These are phyloP conservation scores for Pachyramphus minor DNA, from an alignment of 2,113 vertebrate species.

Conservation along the genomic window DNA sequence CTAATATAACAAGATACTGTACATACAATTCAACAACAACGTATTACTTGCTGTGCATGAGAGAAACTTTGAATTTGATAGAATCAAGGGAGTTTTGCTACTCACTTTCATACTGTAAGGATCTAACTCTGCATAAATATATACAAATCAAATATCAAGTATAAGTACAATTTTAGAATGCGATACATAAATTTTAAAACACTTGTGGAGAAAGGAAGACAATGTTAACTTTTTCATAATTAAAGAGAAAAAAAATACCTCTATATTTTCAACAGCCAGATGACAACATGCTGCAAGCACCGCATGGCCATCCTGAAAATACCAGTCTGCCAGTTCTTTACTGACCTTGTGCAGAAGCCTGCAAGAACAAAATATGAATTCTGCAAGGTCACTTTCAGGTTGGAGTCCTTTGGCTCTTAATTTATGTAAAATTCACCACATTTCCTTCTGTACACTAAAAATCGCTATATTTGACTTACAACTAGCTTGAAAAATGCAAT, in stretches of 20 bases:
- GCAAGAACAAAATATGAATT: background rate
- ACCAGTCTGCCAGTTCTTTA: constrained; percentile 89
- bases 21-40: background rate
- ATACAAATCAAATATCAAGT: background rate
- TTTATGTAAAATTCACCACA: background rate
- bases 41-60: background rate
- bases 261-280: constrained; percentile 86
- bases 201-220: background rate
- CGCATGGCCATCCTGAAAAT: constrained; percentile 89
- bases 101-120: background rate
- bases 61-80: background rate
- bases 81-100: background rate
- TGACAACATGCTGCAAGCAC: constrained; percentile 92
- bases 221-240: background rate
- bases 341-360: constrained; percentile 87
- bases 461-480: background rate
- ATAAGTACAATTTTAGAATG: background rate
- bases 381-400: background rate
- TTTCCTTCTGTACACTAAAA: background rate
- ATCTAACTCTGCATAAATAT: background rate
- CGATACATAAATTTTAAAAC: background rate
- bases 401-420: background rate
- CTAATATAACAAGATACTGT: background rate
- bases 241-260: constrained; percentile 74
- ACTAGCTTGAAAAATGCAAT: background rate